Evolutionary conservation across 2,888 invertebrate species (phyloP), one percentile per base, ranked within the genome.

Genomic region (Chymomyza fuscimana): DNA sequence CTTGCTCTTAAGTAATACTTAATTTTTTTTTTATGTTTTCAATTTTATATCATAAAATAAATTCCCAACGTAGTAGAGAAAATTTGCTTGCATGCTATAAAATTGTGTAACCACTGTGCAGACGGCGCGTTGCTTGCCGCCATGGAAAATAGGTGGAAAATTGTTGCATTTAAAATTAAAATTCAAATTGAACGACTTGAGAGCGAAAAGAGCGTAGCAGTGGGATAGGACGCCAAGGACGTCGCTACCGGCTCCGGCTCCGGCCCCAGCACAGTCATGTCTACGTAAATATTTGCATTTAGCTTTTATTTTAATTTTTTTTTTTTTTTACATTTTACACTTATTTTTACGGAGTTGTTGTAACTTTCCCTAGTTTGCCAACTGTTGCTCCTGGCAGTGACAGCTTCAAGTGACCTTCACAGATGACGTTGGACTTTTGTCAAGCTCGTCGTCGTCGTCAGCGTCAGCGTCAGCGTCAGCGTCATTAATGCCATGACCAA

Each of bases 91-190:
- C 40, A 12, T 46, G 40, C 12, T 7, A 4, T 1, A n/a, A 16
- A 7, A 19, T 36, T 50, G 7, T 50, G 15, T 3, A 15, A 2
- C 73, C 74, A 73, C 74, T 69, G 74, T 73, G 65, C 73, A 74
- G n/a, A n/a, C 56, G 67, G 61, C 65, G 59, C 46, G 73, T 25
- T 40, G 52, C 56, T 25, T 40, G 52, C 56, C 61, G 58, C 73
- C 69, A 70, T 78, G 56, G 52, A 32, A 78, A 86, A 78, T 82
- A 84, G 85, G 80, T 80, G 84, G 82, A 82, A 88, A 88, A 88
- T 85, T 78, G 84, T 82, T 83, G 87, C 88, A 88, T 85, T 85
- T 88, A 78, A 86, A 86, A 88, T 84, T 88, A 87, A 85, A 85
- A 85, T 87, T 88, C 80, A 88, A 88, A 85, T 88, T 84, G 83